Evolutionary conservation across 2,888 invertebrate species (phyloP).

Genomic region (Petrolisthes manimaculis): DNA sequence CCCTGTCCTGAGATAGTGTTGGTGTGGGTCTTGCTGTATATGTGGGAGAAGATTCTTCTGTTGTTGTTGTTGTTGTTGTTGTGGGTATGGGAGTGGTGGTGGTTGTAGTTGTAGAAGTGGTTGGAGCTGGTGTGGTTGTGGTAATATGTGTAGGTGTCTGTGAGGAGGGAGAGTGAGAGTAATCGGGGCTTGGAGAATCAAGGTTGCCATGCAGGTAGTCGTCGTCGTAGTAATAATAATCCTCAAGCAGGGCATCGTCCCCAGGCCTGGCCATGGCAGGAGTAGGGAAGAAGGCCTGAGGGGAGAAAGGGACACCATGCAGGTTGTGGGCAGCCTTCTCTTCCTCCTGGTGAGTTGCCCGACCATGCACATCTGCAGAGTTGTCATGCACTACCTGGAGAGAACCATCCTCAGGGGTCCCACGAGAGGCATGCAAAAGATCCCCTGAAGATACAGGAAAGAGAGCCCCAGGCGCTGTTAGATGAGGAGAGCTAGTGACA

Average conservation of each 20-base stretch:
- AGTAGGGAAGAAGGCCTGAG: slow-evolving; percentile 15
- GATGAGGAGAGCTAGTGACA: slow-evolving; percentile 24
- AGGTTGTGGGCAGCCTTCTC: slow-evolving; percentile 20
- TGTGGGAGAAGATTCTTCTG: slow-evolving; percentile 25
- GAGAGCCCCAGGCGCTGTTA: slow-evolving; percentile 34
- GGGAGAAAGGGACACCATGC: slow-evolving; percentile 45
- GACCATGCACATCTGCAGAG: slow-evolving; percentile 17
- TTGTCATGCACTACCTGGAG: slow-evolving; percentile 43
- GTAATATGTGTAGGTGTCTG: slow-evolving; percentile 36
- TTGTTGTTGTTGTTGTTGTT: slow-evolving; percentile 27
- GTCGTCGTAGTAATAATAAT: slow-evolving; percentile 61
- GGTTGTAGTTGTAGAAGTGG: slow-evolving; percentile 27
- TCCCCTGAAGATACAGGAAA: slow-evolving; percentile 23
- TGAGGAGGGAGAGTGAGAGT: slow-evolving; percentile 27
- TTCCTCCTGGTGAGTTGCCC: neutral
- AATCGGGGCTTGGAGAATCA: slow-evolving; percentile 16
- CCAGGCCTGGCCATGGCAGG: slow-evolving; percentile 3
- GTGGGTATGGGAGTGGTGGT: neutral
- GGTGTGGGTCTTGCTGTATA: slow-evolving; percentile 21
- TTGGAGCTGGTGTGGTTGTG: slow-evolving; percentile 27
- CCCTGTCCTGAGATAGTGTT: slow-evolving; percentile 30
- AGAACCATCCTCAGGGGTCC: slow-evolving; percentile 26
- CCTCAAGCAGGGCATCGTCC: slow-evolving; percentile 14
- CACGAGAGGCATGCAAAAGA: slow-evolving; percentile 40
- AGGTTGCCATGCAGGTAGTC: slow-evolving; percentile 20